These are phyloP conservation scores for Coleophora deauratella DNA, from an alignment of 2,888 invertebrate species.

Conservation along the genomic window DNA sequence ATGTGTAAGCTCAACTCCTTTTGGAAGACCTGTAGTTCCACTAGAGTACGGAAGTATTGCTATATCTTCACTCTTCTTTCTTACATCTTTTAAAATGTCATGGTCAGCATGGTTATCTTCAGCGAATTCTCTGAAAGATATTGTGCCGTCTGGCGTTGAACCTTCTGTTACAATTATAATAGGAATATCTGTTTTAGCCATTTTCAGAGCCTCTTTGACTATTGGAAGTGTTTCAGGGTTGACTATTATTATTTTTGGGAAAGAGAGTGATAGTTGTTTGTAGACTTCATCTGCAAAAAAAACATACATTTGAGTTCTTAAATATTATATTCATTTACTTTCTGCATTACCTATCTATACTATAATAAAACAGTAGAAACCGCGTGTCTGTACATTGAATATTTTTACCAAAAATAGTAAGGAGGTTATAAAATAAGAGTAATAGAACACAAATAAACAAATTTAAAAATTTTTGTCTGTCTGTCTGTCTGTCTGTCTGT, in stretches of 20 bases:
- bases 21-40: slow-evolving; percentile 88
- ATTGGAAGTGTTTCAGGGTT: slow-evolving; percentile 58
- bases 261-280: slow-evolving; percentile 74
- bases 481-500: too few relatives aligned
- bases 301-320: not conserved
- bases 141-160: slow-evolving; percentile 60
- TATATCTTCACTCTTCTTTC: slow-evolving; percentile 66
- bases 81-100: slow-evolving; percentile 52
- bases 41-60: slow-evolving; percentile 86
- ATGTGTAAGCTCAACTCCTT: slow-evolving; percentile 81
- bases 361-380: too few relatives aligned
- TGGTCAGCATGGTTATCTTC: slow-evolving; percentile 62
- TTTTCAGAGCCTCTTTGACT: slow-evolving; percentile 55
- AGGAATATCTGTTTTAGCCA: slow-evolving; percentile 58
- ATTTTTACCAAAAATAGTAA: too few relatives aligned
- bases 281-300: slow-evolving; percentile 78
- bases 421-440: too few relatives aligned
- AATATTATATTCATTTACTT: too few relatives aligned
- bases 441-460: too few relatives aligned
- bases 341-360: too few relatives aligned
- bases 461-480: too few relatives aligned
- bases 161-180: slow-evolving; percentile 47
- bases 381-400: too few relatives aligned
- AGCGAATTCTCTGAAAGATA: slow-evolving; percentile 75
- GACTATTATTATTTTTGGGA: slow-evolving; percentile 76